phyloP scores from a whole-genome alignment of 2,888 invertebrate genomes.

The Tachystola acroxantha region DNA sequence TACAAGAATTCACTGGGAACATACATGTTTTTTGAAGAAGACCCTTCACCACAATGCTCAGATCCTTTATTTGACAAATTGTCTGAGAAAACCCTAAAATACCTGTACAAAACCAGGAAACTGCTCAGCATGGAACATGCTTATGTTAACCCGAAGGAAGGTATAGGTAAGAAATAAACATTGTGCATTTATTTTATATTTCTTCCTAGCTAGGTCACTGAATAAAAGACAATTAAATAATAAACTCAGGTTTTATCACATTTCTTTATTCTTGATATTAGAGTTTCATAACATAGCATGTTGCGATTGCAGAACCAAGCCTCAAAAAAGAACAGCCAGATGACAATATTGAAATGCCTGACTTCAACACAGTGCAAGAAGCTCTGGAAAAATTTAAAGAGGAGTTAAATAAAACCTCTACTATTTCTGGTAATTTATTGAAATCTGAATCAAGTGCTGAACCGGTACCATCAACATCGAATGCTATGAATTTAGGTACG shows the following conservation, averaged over 20 bases:
- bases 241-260: too few relatives aligned
- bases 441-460: background rate
- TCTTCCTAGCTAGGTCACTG: too few relatives aligned
- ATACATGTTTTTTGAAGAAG: constrained; percentile 84
- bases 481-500: too few relatives aligned
- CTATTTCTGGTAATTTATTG: background rate
- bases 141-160: constrained; percentile 74
- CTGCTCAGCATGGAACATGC: constrained; percentile 82
- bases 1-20: constrained; percentile 85
- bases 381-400: constrained; percentile 50
- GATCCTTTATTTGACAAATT: constrained; percentile 78
- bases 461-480: background rate
- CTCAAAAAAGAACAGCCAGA: constrained; percentile 26
- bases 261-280: too few relatives aligned
- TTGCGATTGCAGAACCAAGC: constrained; percentile 29
- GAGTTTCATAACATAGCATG: too few relatives aligned
- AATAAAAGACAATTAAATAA: too few relatives aligned
- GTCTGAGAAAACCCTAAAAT: constrained; percentile 77
- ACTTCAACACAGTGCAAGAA: constrained; percentile 48
- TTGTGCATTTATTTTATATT: background rate
- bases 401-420: constrained; percentile 11
- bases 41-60: constrained; percentile 54
- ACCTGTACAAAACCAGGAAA: constrained; percentile 81
- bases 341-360: constrained; percentile 38
- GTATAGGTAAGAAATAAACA: constrained; percentile 27